Percentiles rank a stretch among this genome's conserved stretches.
These are phyloP conservation scores for Petrolisthes manimaculis DNA, from an alignment of 2,888 invertebrate genomes.

Conservation along the genomic window DNA sequence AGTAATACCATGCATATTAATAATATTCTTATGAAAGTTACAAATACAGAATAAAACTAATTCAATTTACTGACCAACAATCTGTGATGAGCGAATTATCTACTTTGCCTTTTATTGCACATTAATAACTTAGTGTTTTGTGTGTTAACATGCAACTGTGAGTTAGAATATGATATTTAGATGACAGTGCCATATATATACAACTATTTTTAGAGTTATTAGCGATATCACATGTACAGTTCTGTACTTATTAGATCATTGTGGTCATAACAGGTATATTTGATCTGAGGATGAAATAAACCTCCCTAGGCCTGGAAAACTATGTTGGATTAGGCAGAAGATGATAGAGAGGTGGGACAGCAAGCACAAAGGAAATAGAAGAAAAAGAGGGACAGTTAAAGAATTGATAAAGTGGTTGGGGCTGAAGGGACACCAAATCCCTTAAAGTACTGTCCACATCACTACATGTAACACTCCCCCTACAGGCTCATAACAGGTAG, in stretches of 20 bases:
- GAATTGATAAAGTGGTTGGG: too few species aligned
- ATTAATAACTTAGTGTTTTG: not conserved
- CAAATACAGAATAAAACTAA: not conserved
- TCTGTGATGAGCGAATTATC: not conserved
- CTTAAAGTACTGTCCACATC: too few species aligned
- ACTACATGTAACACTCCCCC: too few species aligned
- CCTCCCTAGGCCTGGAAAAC: too few species aligned
- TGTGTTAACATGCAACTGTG: not conserved
- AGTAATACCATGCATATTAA: not conserved
- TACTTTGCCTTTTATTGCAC: not conserved
- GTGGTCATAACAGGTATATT: not conserved
- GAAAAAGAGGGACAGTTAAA: too few species aligned
- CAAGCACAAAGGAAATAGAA: too few species aligned
- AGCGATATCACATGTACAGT: not conserved
- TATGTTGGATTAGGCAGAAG: too few species aligned
- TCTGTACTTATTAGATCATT: not conserved
- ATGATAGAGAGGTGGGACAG: too few species aligned
- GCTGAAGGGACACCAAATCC: too few species aligned
- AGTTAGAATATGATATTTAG: not conserved
- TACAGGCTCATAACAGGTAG: too few species aligned
- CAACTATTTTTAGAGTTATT: not conserved
- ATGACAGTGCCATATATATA: not conserved
- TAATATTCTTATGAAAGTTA: not conserved
- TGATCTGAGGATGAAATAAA: too few species aligned
- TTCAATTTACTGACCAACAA: not conserved